A percentile compares a stretch with the other conserved stretches of the same genome.
Conservation (phyloP, 2,888 invertebrate genomes). For the Embidobia sp. region DNA sequence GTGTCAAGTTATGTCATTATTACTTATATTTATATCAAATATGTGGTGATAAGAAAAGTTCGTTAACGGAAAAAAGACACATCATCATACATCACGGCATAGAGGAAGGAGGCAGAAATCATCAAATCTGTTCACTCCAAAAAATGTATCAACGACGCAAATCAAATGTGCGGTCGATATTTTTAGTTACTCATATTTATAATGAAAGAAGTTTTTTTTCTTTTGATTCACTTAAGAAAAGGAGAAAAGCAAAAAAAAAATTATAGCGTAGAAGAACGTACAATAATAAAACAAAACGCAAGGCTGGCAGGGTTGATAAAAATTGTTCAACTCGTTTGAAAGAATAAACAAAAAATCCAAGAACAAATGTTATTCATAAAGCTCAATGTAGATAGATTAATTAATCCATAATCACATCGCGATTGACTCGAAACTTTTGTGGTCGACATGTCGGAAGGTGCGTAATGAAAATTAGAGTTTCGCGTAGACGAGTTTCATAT, state of each 20-base stretch:
- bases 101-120: slow-evolving; percentile 29
- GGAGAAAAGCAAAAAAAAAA: slow-evolving; percentile 6
- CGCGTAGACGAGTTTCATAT: slow-evolving; percentile 53
- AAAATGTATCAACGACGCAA: slow-evolving; percentile 34
- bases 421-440: slow-evolving; percentile 48
- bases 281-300: slow-evolving; percentile 42
- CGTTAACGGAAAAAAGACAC: slow-evolving; percentile 14
- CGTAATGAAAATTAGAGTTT: slow-evolving; percentile 50
- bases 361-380: slow-evolving; percentile 56
- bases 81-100: slow-evolving; percentile 9
- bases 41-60: slow-evolving; percentile 30
- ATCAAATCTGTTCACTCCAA: slow-evolving; percentile 27
- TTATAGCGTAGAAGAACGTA: slow-evolving; percentile 46
- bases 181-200: slow-evolving; percentile 24
- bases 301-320: slow-evolving; percentile 53
- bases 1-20: slow-evolving; percentile 37
- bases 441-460: slow-evolving; percentile 29
- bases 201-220: slow-evolving; percentile 12
- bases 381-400: slow-evolving; percentile 61
- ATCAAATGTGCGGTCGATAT: slow-evolving; percentile 31
- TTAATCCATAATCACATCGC: slow-evolving; percentile 54
- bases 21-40: slow-evolving; percentile 50
- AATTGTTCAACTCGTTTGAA: slow-evolving; percentile 39
- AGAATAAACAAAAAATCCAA: slow-evolving; percentile 19
- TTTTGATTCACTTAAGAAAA: slow-evolving; percentile 25